Base-by-base conservation (phyloP, 92 coral and sea anemone genomes). In the Isaurus tuberculatus region DNA sequence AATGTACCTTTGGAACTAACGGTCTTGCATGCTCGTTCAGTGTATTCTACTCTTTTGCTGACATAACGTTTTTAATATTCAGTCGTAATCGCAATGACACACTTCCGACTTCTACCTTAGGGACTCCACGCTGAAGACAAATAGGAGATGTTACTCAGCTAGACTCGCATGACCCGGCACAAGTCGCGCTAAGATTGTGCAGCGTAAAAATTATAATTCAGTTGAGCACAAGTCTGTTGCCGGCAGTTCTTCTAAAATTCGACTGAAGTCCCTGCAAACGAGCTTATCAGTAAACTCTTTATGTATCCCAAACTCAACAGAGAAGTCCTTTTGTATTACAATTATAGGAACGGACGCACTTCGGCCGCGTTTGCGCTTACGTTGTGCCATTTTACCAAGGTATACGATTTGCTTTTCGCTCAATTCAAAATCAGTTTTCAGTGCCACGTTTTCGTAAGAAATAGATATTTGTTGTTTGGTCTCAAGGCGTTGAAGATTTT, bases 221-320 rank as follows among this genome's bases (percentile, higher is more conserved):
- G 91, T 89, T 15, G 92, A 85, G 65, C 92, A 89, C 8, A 89
- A 65, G 53, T 89, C 92, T 10, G 92, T 89, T 36, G 86, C 77
- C 29, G 92, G 92, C 5, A 85, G 84, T 31, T 89, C 86, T 46
- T 89, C 86, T 36, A 89, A 16, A 27, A 49, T 23, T 49, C 64
- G 79, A 4, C 46, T 73, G 14, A 74, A 53, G 51, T 19, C 19
- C 66, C 43, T 30, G 20, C 20, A 43, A 33, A 28, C n/a, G 13
- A 19, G n/a, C n/a, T 51, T 46, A 15, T 46, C 79, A 72, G 63
- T 55, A 3, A n/a, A 19, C 44, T 22, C 67, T 58, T 49, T 74
- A 7, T 74, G 67, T 29, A 53, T 11, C 20, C 22, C 65, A 26
- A 74, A 40, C 13, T 40, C 46, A 27, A 17, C 57, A 23, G 44